Conservation (phyloP, 2,797 vertebrate species). For the Alectoris magna region DNA sequence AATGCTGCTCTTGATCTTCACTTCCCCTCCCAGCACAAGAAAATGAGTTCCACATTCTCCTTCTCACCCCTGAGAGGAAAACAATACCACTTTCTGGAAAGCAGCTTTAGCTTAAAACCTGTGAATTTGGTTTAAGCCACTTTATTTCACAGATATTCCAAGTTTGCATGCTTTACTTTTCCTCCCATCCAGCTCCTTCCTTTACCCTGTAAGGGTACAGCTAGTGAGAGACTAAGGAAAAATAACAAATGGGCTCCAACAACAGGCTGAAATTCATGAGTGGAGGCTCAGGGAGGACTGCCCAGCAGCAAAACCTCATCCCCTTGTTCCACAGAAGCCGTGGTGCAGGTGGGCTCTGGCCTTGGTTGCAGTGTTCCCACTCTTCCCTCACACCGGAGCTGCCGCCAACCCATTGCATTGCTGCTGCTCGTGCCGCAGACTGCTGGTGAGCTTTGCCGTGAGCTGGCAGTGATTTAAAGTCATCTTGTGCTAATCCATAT, state of each 20-base stretch:
- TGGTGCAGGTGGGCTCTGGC: too few species aligned
- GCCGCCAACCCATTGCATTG: background rate
- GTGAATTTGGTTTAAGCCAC: constrained; percentile 28
- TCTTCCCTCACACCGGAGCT: background rate
- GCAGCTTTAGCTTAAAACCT: constrained; percentile 3
- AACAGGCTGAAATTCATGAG: background rate
- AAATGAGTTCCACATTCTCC: background rate
- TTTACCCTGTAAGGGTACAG: background rate
- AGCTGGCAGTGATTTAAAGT: constrained; percentile 60
- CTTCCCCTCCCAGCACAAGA: background rate
- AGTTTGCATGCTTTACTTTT: background rate
- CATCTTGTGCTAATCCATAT: constrained; percentile 70
- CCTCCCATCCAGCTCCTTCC: background rate
- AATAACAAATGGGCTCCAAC: background rate
- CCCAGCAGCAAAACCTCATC: background rate
- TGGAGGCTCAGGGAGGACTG: background rate
- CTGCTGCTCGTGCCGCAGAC: background rate
- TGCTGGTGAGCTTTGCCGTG: background rate
- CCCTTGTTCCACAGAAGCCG: background rate
- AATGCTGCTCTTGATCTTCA: background rate
- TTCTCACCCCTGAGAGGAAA: background rate
- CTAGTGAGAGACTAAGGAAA: background rate
- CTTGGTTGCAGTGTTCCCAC: background rate
- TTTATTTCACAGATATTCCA: background rate
- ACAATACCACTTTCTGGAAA: background rate